Evolutionary conservation across 2,797 vertebrate species (phyloP).

Genomic region (Acrocephalus scirpaceus): DNA sequence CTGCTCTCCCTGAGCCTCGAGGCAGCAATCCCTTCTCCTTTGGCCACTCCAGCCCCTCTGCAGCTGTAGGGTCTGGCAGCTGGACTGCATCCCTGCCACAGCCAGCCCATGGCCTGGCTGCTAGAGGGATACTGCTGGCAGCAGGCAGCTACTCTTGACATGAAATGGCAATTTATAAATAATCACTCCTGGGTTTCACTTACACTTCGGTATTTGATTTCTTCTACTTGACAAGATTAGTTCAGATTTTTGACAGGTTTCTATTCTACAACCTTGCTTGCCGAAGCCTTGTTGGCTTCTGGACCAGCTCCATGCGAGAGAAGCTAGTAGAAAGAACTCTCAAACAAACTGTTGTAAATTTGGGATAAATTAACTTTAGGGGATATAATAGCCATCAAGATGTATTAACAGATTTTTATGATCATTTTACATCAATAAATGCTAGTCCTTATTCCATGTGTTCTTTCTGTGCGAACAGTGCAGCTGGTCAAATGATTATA

Average conservation of each 20-base stretch:
- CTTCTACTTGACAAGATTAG: neutral
- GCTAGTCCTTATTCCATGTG: neutral
- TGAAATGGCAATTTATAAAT: neutral
- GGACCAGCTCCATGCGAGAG: neutral
- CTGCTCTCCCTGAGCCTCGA: neutral
- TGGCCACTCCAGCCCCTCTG: neutral
- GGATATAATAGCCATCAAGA: neutral
- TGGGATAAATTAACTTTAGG: neutral
- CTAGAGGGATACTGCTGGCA: neutral
- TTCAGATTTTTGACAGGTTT: neutral
- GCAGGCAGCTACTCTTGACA: neutral
- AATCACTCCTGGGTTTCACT: neutral
- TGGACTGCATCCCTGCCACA: neutral
- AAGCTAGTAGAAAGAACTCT: neutral
- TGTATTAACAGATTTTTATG: neutral
- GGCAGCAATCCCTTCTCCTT: neutral
- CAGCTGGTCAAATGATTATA: slow-evolving; percentile 1
- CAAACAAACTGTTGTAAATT: neutral
- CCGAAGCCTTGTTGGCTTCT: neutral
- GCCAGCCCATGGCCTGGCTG: neutral
- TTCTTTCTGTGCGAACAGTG: neutral
- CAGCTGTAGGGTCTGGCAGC: neutral
- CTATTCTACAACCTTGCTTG: neutral
- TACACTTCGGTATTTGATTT: neutral
- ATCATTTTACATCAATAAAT: neutral